Evolutionary conservation across 1,140 invertebrate species (phyloP).

Genomic region (Lanistes nyassanus): DNA sequence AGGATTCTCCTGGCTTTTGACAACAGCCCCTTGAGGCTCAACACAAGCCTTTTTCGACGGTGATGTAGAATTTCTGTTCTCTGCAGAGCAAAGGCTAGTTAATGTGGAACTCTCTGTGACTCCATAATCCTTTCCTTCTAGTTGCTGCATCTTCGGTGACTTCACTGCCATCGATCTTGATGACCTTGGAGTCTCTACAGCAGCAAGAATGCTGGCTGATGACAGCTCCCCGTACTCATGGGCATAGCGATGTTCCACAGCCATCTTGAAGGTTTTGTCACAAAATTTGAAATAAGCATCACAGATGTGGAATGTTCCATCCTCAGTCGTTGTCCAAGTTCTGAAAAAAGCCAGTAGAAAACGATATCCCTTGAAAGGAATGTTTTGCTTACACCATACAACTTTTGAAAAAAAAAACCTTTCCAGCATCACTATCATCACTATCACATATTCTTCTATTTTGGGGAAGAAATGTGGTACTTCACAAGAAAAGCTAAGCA

Average conservation of each 20-base stretch:
- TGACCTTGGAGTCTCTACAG: constrained; percentile 22
- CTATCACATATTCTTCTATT: too few species aligned
- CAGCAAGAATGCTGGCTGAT: constrained; percentile 35
- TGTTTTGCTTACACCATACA: too few species aligned
- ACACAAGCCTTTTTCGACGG: neutral
- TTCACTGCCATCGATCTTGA: constrained; percentile 27
- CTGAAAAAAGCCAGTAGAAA: too few species aligned
- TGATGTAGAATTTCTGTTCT: constrained; percentile 18
- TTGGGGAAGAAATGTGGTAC: too few species aligned
- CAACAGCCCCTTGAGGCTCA: neutral
- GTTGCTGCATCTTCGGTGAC: neutral
- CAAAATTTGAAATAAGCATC: constrained; percentile 50
- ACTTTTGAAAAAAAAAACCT: too few species aligned
- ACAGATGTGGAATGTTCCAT: constrained; percentile 27
- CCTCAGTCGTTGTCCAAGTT: too few species aligned
- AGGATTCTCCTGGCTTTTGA: neutral
- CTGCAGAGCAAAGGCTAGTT: constrained; percentile 11
- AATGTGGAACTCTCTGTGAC: neutral
- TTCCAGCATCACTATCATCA: too few species aligned
- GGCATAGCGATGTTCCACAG: constrained; percentile 52
- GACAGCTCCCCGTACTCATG: constrained; percentile 61
- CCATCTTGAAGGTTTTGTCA: constrained; percentile 51
- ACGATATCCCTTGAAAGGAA: too few species aligned
- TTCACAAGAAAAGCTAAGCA: too few species aligned
- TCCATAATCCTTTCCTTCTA: neutral